Evolutionary conservation across 2,888 invertebrate species (phyloP), one percentile per base, ranked within the genome.

Genomic region (Limnephilus marmoratus): DNA sequence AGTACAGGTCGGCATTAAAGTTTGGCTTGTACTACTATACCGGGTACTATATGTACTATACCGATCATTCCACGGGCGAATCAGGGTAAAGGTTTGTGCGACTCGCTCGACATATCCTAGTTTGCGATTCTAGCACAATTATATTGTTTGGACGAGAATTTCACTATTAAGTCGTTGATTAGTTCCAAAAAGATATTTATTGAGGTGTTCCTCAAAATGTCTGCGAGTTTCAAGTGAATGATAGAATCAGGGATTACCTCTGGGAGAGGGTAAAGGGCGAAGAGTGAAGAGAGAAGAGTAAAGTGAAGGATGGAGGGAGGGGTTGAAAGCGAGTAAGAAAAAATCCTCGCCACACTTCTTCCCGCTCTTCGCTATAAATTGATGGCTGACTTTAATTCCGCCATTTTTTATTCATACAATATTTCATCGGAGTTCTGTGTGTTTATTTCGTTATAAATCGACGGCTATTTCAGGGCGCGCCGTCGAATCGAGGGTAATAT

Each of bases 381-480:
- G 93, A 91, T 92, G 89, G 89, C 92, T 90, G 91, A 90, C 81
- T 92, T 93, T 92, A 92, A 93, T 92, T 92, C 91, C 53, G 85
- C 81, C 90, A 91, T 91, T 93, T 93, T 91, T 93, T 93, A 91
- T 93, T 93, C 93, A 91, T 91, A 91, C 85, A 81, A 81, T 91
- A 90, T 91, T 90, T 85, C 90, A 81, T 86, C 90, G 91, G 18
- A 86, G 49, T 45, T 91, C 49, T 88, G 83, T 88, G 81, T 91
- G 92, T 90, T 88, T 91, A 88, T 90, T 85, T 88, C 91, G 85
- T 85, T 87, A 92, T 92, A 91, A 92, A 92, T 92, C 88, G 92
- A 29, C 53, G 68, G 85, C 85, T 85, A 85, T 91, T 91, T 45
- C 15, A 41, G 83, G 86, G 81, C 53, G 82, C 45, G 81, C 41